Evolutionary conservation across 2,888 invertebrate genomes (phyloP), one percentile per base, ranked within the genome.

Genomic region (Drosophila borealis): DNA sequence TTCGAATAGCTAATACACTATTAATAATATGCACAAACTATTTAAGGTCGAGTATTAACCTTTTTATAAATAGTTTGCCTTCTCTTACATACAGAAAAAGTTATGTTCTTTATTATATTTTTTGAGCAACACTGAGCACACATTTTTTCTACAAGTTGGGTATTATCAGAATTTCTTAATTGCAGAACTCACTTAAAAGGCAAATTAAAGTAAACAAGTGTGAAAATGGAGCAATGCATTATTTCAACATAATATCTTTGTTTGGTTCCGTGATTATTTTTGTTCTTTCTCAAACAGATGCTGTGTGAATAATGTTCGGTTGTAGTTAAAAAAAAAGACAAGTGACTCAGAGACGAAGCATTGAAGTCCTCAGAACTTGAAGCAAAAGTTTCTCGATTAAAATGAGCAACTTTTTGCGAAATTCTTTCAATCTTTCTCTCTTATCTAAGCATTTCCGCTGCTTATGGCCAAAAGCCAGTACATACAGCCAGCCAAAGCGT

Each of bases 341-440:
- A 49, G 60, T 17, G 46, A 25, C 37, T 54, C 49, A 51, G 61
- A 61, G 57, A 61, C 42, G 46, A 59, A 59, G 64, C 42, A 60
- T 53, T 56, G 55, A 41, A 60, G 64, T 71, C 41, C 53, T 71
- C 64, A 62, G 53, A 56, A 46, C 63, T 71, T 74, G 49, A 42
- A 45, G 78, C 17, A 60, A 77, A 85, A 88, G 66, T 88, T 88
- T 81, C 73, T 75, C 88, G 84, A 84, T 88, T 86, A 86, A 85
- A 86, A 88, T 75, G 78, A 61, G 67, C 70, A 88, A 88, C 73
- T 88, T 82, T 81, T 74, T 78, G 69, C 69, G 55, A 69, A 76
- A 81, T 73, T 70, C 64, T 70, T 25, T n/a, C 25, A 14, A 14
- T 44, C 55, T 44, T 11, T 2, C 6, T 17, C 44, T 66, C 80